Evolutionary conservation across 2,113 vertebrate genomes (phyloP).

Genomic region (Chlorodrepanis virens): DNA sequence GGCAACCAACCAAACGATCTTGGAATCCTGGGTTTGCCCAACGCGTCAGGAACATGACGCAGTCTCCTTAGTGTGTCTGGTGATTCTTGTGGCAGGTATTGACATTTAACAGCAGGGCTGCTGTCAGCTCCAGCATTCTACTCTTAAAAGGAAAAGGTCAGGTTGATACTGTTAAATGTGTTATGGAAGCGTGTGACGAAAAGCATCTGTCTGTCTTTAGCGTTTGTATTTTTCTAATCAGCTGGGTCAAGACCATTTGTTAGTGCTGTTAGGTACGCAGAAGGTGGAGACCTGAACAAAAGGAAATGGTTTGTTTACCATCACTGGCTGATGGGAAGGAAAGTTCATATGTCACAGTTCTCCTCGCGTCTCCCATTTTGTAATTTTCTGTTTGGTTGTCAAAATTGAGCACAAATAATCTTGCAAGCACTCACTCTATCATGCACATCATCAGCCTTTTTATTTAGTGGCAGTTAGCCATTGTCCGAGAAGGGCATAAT

Average conservation of each 20-base stretch:
- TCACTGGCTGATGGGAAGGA: background rate
- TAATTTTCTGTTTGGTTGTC: background rate
- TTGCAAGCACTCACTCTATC: background rate
- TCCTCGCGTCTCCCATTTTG: background rate
- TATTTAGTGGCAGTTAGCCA: background rate
- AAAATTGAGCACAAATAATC: background rate
- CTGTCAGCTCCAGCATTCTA: background rate
- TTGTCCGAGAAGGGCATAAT: background rate
- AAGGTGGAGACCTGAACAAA: background rate
- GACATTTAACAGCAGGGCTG: slow-evolving; percentile 11
- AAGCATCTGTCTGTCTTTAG: background rate
- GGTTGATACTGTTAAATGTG: background rate
- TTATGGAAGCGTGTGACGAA: background rate
- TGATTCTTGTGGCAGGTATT: background rate
- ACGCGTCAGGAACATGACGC: background rate
- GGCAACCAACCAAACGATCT: background rate
- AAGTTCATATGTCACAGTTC: background rate
- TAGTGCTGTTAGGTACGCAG: background rate
- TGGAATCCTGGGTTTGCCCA: background rate
- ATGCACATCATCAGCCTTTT: background rate
- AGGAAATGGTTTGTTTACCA: background rate
- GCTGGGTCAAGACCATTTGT: background rate
- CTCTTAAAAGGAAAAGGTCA: slow-evolving; percentile 28
- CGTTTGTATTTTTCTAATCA: background rate
- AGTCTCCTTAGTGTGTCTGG: slow-evolving; percentile 1